Percentiles rank a stretch among this genome's conserved stretches.
These are phyloP conservation scores for Verasper variegatus DNA, from an alignment of 2,113 vertebrate genomes.

Conservation along the genomic window DNA sequence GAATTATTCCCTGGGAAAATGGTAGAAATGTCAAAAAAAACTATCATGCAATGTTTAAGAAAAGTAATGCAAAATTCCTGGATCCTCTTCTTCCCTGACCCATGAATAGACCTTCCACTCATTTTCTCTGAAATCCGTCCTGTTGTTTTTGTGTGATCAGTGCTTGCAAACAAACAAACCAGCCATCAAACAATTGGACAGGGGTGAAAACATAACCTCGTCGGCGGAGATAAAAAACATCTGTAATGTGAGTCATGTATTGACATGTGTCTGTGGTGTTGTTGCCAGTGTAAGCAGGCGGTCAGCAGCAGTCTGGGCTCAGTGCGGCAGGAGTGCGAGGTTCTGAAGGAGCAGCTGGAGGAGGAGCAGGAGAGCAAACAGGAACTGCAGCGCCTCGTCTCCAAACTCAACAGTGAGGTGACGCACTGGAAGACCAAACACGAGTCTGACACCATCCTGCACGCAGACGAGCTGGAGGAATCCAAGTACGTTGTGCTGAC, in stretches of 20 bases:
- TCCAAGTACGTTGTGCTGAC: constrained; percentile 72
- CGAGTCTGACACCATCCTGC: constrained; percentile 82
- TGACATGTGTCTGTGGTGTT: background rate
- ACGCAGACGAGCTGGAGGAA: constrained; percentile 84
- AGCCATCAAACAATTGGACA: background rate
- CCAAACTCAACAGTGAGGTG: constrained; percentile 85
- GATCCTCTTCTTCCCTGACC: too few relatives aligned
- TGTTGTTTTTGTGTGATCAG: background rate
- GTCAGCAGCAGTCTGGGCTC: constrained; percentile 65
- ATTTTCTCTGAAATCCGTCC: too few relatives aligned
- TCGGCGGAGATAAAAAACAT: background rate
- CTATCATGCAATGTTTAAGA: too few relatives aligned
- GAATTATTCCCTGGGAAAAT: too few relatives aligned
- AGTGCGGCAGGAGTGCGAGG: constrained; percentile 77
- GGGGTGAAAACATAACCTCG: background rate
- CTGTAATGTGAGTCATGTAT: background rate
- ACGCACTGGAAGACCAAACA: constrained; percentile 83
- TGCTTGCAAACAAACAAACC: background rate
- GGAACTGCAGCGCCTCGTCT: constrained; percentile 85
- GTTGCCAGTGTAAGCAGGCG: constrained; percentile 72
- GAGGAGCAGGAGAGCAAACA: constrained; percentile 87
- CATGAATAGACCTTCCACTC: too few relatives aligned
- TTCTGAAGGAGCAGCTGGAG: constrained; percentile 85
- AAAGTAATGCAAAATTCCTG: too few relatives aligned
- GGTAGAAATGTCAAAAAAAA: too few relatives aligned